Base-by-base conservation (phyloP, 1,140 invertebrate species). In the Philotrypesis tridentata region DNA sequence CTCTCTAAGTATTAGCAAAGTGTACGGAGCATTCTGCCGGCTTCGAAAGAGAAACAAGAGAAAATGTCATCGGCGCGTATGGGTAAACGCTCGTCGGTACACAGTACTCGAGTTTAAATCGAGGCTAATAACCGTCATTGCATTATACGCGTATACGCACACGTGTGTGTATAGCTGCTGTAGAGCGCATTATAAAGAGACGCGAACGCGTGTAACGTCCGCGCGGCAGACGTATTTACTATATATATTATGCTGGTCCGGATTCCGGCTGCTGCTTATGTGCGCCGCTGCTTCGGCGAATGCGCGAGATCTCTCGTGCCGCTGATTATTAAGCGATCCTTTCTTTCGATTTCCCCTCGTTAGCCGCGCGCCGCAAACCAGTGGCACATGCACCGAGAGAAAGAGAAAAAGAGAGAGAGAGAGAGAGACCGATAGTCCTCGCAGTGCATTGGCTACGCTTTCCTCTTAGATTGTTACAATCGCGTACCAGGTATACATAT, bases 301-400 rank as follows among this genome's bases (percentile, higher is more conserved):
- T 25, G 61, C 83, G 83, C 83, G 85, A 80, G 72, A 84, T 79
- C 68, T 83, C 82, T 82, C 82, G 85, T 83, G 74, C 79, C 21
- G 79, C 79, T 81, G 79, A 86, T 86, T 78, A 83, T 84, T 74
- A 60, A 70, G 71, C 40, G 79, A 80, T 80, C 48, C 71, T 80
- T 80, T 80, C 71, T 48, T 29, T 55, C 60, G 79, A 80, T 80
- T 74, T 73, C 55, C 71, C 79, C 70, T 74, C 79, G 71, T 74
- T 74, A 72, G n/a, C 8, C 2, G 8, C 23, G n/a, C 61, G 27
- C 63, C 27, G 9, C 21, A 6, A n/a, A n/a, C n/a, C n/a, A n/a
- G n/a, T n/a, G 48, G 17, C 8, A 25, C n/a, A 17, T n/a, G 61
- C 23, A 37, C 33, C 33, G n/a, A n/a, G n/a, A n/a, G n/a, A n/a